Evolutionary conservation across 1,140 invertebrate genomes (phyloP).

Genomic region (Drosophila santomea): DNA sequence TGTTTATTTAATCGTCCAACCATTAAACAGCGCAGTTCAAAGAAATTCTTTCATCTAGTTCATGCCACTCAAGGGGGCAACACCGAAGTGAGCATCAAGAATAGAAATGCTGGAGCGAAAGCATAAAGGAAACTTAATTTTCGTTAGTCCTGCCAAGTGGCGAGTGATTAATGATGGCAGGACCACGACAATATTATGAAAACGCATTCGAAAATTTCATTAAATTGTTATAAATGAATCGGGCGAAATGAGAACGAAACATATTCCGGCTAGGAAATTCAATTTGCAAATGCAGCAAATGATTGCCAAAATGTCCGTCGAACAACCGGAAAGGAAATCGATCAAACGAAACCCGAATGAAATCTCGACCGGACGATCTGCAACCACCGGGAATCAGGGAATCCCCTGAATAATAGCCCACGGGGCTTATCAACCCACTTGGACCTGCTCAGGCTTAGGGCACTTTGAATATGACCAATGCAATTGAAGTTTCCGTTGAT

Average conservation of each 20-base stretch:
- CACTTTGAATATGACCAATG: conserved; percentile 76
- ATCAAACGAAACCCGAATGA: conserved; percentile 66
- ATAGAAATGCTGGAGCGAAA: conserved; percentile 6
- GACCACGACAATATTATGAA: conserved; percentile 64
- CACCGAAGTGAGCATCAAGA: conserved; percentile 8
- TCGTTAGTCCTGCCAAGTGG: conserved; percentile 67
- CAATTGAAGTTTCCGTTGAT: conserved; percentile 38
- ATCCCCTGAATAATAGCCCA: conserved; percentile 27
- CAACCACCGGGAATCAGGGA: conserved; percentile 3
- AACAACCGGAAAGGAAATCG: conserved; percentile 42
- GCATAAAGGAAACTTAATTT: conserved; percentile 71
- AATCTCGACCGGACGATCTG: conserved; percentile 62
- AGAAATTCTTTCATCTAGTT: conserved; percentile 6
- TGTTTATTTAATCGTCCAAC: neutral
- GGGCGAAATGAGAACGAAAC: conserved; percentile 35
- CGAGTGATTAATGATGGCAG: conserved; percentile 66
- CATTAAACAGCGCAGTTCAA: neutral
- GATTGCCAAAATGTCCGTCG: neutral
- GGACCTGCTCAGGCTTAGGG: conserved; percentile 48
- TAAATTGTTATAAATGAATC: conserved; percentile 82
- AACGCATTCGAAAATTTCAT: conserved; percentile 82
- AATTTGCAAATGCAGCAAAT: conserved; percentile 75
- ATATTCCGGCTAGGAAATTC: conserved; percentile 61
- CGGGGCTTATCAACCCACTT: conserved; percentile 46
- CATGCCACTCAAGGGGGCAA: neutral